Percentiles rank a stretch among this genome's conserved stretches.
phyloP scores from a whole-genome alignment of 2,888 invertebrate genomes.

The Alentia gelatinosa region DNA sequence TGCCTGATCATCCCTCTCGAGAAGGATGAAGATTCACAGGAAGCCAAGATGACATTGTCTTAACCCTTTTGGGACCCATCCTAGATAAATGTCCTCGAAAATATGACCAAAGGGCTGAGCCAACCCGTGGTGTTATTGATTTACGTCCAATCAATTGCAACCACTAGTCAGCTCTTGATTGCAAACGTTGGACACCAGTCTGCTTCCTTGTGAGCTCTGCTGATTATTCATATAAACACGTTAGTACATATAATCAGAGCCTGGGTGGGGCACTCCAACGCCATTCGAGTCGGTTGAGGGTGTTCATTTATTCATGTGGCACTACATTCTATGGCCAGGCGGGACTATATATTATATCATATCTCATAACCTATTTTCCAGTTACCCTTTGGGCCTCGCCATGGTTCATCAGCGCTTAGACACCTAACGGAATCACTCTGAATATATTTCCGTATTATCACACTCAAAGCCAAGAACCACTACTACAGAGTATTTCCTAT shows the following conservation, averaged over 20 bases:
- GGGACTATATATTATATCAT: not conserved
- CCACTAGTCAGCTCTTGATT: not conserved
- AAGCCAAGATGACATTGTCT: too few relatives aligned
- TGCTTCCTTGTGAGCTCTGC: not conserved
- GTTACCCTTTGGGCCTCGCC: not conserved
- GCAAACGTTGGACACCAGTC: not conserved
- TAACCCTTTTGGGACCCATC: too few relatives aligned
- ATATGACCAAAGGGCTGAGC: too few relatives aligned
- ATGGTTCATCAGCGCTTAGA: not conserved
- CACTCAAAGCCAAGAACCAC: too few relatives aligned
- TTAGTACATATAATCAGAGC: not conserved
- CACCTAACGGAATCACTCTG: too few relatives aligned
- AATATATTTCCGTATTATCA: too few relatives aligned
- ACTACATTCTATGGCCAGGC: not conserved
- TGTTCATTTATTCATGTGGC: not conserved
- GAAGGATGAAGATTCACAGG: too few relatives aligned
- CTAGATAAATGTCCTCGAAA: too few relatives aligned
- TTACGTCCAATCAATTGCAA: not conserved
- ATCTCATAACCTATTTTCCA: not conserved
- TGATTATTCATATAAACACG: not conserved
- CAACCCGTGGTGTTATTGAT: too few relatives aligned
- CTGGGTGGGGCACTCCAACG: not conserved
- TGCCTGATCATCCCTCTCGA: too few relatives aligned
- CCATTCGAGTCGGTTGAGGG: not conserved
- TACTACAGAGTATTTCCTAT: too few relatives aligned